Evolutionary conservation across 2,888 invertebrate species (phyloP).

Genomic region (Protonemura montana): DNA sequence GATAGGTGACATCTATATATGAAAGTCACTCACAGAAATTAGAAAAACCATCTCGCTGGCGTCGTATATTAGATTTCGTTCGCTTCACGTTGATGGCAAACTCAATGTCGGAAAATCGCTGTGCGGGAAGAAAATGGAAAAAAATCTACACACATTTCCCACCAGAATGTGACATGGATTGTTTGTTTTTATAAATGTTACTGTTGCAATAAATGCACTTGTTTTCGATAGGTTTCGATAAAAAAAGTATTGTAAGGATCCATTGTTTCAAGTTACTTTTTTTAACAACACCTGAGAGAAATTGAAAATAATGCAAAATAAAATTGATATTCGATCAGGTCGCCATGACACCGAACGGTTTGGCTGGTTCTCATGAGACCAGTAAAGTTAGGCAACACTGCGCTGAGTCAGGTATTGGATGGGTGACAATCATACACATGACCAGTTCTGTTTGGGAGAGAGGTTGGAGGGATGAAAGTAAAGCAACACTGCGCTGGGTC

Average conservation of each 20-base stretch:
- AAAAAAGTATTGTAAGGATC: background rate
- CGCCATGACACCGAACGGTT: no score
- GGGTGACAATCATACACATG: no score
- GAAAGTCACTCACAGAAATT: background rate
- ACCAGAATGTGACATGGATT: background rate
- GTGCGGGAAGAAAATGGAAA: background rate
- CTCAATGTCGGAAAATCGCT: background rate
- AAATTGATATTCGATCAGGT: no score
- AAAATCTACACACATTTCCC: background rate
- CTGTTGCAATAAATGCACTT: background rate
- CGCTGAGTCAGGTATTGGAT: no score
- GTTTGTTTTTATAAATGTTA: background rate
- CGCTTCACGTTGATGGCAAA: background rate
- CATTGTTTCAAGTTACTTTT: no score
- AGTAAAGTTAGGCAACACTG: no score
- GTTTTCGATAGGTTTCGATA: background rate
- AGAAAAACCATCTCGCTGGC: background rate
- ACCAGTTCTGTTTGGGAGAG: no score
- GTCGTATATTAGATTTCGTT: background rate
- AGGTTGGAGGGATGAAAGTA: no score
- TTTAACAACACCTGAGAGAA: no score
- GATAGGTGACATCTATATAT: background rate
- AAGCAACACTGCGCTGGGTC: no score
- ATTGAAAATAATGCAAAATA: no score
- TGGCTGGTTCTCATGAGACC: no score